Evolutionary conservation across 1,140 invertebrate genomes (phyloP), one percentile per base, ranked within the genome.

Genomic region (Cherax quadricarinatus): DNA sequence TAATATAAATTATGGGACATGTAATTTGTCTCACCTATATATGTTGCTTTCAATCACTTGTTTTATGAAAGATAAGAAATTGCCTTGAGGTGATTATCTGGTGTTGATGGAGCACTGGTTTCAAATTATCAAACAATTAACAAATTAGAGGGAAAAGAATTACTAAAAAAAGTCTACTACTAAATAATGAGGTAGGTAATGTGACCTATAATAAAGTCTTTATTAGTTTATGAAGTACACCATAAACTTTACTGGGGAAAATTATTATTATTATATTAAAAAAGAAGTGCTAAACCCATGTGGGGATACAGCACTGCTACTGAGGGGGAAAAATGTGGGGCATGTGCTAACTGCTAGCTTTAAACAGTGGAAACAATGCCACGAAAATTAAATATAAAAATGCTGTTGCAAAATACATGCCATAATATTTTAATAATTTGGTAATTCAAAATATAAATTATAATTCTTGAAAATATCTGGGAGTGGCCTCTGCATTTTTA

Each of bases 141-240:
- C 41, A 86, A 21, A 60, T 60, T 49, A 70, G 21, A 81, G 18
- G 79, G 51, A 4, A 49, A 81, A 73, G 49, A 89, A 57, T 73
- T 66, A 70, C 62, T 82, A 89, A 82, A 89, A 88, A 73, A 89
- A 57, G 60, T 82, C 82, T 49, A 82, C 79, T 89, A 89, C 80
- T 82, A 80, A 81, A 89, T 89, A 89, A 89, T 89, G 88, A 89
- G 88, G 88, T 89, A 89, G 88, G 80, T 89, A 89, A 89, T 89
- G 88, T 89, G 88, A 89, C 88, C 88, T 70, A 89, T 83, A 83
- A 70, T 60, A 82, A 82, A 88, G 60, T 48, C 83, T 85, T 88
- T 75, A 88, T 57, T 62, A 88, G 57, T 88, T 51, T 62, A 49
- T 62, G 60, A 60, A 41, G 57, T 88, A 57, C 86, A 80, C 86